Conservation (phyloP, 2,888 invertebrate genomes). For the Megamerina dolium region DNA sequence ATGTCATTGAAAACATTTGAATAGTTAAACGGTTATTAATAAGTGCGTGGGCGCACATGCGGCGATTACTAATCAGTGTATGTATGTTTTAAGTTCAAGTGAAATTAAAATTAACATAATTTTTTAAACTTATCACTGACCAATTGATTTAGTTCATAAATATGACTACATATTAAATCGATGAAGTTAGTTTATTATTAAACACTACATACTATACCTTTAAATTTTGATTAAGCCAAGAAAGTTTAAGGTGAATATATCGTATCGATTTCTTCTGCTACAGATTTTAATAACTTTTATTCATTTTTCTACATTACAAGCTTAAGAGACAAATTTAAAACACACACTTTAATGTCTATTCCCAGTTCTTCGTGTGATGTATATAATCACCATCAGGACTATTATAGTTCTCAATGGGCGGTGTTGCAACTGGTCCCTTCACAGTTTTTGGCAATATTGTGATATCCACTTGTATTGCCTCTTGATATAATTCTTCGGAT, state of each 20-base stretch:
- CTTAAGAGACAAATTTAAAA: not conserved
- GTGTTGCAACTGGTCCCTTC: constrained; percentile 75
- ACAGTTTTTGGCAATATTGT: constrained; percentile 62
- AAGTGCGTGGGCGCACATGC: not conserved
- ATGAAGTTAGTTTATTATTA: too few relatives aligned
- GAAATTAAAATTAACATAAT: too few relatives aligned
- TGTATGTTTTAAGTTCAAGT: too few relatives aligned
- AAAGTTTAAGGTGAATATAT: too few relatives aligned
- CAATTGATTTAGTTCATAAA: too few relatives aligned
- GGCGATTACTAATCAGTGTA: constrained; percentile 7
- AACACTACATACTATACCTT: too few relatives aligned
- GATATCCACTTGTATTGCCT: constrained; percentile 76
- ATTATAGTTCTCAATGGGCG: constrained; percentile 72
- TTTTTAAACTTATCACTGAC: too few relatives aligned
- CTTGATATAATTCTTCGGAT: constrained; percentile 81
- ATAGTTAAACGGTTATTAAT: not conserved
- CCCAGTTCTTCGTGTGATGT: constrained; percentile 76
- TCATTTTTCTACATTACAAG: too few relatives aligned
- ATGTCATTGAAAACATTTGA: not conserved
- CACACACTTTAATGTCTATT: constrained; percentile 46
- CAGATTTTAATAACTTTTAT: too few relatives aligned
- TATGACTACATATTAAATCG: too few relatives aligned
- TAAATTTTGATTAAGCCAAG: too few relatives aligned
- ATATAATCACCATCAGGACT: constrained; percentile 87
- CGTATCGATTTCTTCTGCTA: too few relatives aligned